Percentiles rank a stretch among this genome's conserved stretches.
phyloP scores from a whole-genome alignment of 2,888 invertebrate species.

The Sclerodermus sp. region DNA sequence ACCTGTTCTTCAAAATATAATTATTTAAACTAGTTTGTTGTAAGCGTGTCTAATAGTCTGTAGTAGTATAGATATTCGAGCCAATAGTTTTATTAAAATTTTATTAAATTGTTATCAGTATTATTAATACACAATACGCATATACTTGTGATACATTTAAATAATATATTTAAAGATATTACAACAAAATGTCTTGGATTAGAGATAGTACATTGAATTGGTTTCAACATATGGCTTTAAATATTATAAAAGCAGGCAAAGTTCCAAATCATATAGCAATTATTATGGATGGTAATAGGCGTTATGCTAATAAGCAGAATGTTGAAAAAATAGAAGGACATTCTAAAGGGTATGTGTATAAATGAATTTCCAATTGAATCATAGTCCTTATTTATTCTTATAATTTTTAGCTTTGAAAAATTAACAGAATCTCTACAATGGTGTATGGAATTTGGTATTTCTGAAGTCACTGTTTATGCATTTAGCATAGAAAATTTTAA shows the following conservation, averaged over 20 bases:
- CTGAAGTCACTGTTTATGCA: conserved; percentile 96
- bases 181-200: conserved; percentile 72
- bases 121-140: too few relatives aligned
- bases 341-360: conserved; percentile 65
- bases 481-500: conserved; percentile 99
- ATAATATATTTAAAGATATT: background rate
- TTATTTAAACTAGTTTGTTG: too few relatives aligned
- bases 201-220: conserved; percentile 73
- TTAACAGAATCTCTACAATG: conserved; percentile 63
- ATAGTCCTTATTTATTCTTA: conserved; percentile 4
- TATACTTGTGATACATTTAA: too few relatives aligned
- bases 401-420: conserved; percentile 47
- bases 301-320: conserved; percentile 83
- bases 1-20: too few relatives aligned
- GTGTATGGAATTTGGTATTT: conserved; percentile 89
- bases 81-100: too few relatives aligned
- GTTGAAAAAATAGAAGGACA: conserved; percentile 82
- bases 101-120: too few relatives aligned
- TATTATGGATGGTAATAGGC: conserved; percentile 98
- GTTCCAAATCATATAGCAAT: conserved; percentile 92
- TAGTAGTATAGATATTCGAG: too few relatives aligned
- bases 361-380: conserved; percentile 1
- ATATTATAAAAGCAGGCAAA: conserved; percentile 77
- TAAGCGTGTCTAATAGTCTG: too few relatives aligned
- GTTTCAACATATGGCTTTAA: conserved; percentile 74